Base-by-base conservation (phyloP, 2,797 vertebrate genomes). In the Nannoperca australis region DNA sequence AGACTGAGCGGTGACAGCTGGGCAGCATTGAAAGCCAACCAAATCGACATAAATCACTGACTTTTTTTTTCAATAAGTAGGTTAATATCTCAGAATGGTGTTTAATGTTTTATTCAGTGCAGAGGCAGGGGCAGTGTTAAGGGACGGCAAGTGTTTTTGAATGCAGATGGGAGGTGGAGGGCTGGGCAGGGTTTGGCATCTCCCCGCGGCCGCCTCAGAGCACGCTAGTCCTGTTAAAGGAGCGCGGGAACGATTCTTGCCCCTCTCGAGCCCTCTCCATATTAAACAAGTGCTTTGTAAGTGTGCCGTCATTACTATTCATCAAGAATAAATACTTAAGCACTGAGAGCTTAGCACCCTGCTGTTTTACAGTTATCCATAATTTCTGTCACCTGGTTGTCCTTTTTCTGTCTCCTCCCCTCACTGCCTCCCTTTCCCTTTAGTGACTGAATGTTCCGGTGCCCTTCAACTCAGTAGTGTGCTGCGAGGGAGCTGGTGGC, bases 321-420 rank as follows among this genome's bases (percentile, higher is more conserved):
- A 95, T 95, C 88, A 92, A 88, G 91, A 95, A 94, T 96, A 94
- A 95, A 95, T 95, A 94, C 94, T 95, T 95, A 91, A 95, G 93
- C 91, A 90, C 88, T 82, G 71, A 92, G 89, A 94, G 91, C 91
- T 95, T 94, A 95, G 93, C 82, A 49, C 89, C 94, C 92, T 22
- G 89, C 95, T 92, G 91, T 86, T 91, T 93, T 92, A 91, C 87
- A 89, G 89, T 93, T 90, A 88, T 89, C 90, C 82, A 80, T 93
- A 92, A 91, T 94, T 92, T 87, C 89, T 86, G 90, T 91, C 90
- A 92, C 92, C 90, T 86, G 88, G 58, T 88, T 79, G 90, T 92
- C 90, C 91, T 90, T 78, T 80, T 79, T 64, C 78, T 34, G 70
- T 78, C 80, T 66, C 82, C 73, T 83, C 66, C 73, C 61, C 63